Conservation (phyloP, 2,888 invertebrate genomes). For the Timema cristinae region DNA sequence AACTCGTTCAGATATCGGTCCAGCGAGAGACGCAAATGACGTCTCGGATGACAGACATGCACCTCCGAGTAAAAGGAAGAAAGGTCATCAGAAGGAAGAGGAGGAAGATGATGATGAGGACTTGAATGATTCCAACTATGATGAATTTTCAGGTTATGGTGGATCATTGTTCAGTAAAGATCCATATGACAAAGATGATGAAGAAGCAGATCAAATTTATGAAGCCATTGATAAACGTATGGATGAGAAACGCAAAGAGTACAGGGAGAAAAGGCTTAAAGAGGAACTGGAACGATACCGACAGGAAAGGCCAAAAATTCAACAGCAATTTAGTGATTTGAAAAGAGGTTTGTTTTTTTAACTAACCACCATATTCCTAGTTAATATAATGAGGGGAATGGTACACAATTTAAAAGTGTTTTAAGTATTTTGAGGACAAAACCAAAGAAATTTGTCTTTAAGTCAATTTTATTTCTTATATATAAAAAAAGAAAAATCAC, state of each 20-base stretch:
- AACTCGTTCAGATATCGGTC: slow-evolving; percentile 99
- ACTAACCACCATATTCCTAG: too few species aligned
- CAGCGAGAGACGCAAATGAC: slow-evolving; percentile 97
- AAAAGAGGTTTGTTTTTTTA: slow-evolving; percentile 61
- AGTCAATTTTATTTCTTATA: too few species aligned
- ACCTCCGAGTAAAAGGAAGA: slow-evolving; percentile 87
- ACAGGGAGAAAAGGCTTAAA: slow-evolving; percentile 80
- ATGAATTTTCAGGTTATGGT: slow-evolving; percentile 87
- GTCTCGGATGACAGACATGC: slow-evolving; percentile 98
- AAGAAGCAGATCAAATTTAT: slow-evolving; percentile 98
- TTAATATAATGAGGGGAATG: too few species aligned
- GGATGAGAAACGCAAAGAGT: slow-evolving; percentile 97
- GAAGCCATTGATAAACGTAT: slow-evolving; percentile 97
- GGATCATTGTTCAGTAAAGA: slow-evolving; percentile 99
- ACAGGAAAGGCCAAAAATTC: slow-evolving; percentile 97
- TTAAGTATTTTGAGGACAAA: too few species aligned
- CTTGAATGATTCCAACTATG: slow-evolving; percentile 98
- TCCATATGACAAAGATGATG: slow-evolving; percentile 99
- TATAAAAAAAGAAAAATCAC: too few species aligned
- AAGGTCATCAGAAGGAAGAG: slow-evolving; percentile 78
- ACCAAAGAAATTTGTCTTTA: too few species aligned
- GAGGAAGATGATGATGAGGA: slow-evolving; percentile 97
- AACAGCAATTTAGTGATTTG: slow-evolving; percentile 97
- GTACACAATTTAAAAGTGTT: too few species aligned
- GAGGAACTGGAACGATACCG: slow-evolving; percentile 96